These are phyloP conservation scores for Galerucella nymphaeae DNA, from an alignment of 2,888 invertebrate genomes.

Conservation along the genomic window DNA sequence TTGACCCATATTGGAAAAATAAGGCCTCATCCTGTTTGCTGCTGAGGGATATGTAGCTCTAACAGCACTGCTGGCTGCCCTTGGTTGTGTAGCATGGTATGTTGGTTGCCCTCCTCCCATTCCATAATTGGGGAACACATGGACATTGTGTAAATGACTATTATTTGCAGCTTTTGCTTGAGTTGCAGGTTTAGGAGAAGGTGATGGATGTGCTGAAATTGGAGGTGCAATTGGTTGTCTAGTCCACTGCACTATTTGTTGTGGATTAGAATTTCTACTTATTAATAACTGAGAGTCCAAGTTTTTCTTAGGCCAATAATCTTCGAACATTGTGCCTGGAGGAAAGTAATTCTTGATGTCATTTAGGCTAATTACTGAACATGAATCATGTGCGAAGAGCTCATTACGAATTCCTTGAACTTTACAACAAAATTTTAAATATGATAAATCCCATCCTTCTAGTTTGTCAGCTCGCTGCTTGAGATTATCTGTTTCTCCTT, in stretches of 20 bases:
- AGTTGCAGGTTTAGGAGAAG: constrained; percentile 62
- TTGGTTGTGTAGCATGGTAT: constrained; percentile 56
- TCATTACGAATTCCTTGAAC: constrained; percentile 93
- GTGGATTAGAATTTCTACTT: constrained; percentile 66
- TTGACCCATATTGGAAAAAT: constrained; percentile 57
- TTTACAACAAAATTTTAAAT: constrained; percentile 94
- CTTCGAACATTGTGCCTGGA: constrained; percentile 89
- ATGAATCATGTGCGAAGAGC: constrained; percentile 89
- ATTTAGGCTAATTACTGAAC: constrained; percentile 88
- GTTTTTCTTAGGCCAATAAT: constrained; percentile 93
- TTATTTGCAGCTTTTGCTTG: constrained; percentile 59
- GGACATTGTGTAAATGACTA: constrained; percentile 58
- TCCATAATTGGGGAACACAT: constrained; percentile 56
- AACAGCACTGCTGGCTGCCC: constrained; percentile 57
- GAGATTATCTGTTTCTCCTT: constrained; percentile 92
- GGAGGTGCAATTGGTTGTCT: constrained; percentile 82
- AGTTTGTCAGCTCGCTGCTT: constrained; percentile 87
- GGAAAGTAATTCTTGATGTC: constrained; percentile 93
- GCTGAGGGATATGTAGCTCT: constrained; percentile 60
- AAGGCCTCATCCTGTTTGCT: constrained; percentile 60
- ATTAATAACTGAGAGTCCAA: constrained; percentile 84
- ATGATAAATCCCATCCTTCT: constrained; percentile 92
- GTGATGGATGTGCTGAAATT: constrained; percentile 68
- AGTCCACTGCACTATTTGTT: constrained; percentile 77
- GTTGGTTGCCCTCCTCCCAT: constrained; percentile 55